Evolutionary conservation across 2,797 vertebrate genomes (phyloP), one percentile per base, ranked within the genome.

Genomic region (Ibycter americanus): DNA sequence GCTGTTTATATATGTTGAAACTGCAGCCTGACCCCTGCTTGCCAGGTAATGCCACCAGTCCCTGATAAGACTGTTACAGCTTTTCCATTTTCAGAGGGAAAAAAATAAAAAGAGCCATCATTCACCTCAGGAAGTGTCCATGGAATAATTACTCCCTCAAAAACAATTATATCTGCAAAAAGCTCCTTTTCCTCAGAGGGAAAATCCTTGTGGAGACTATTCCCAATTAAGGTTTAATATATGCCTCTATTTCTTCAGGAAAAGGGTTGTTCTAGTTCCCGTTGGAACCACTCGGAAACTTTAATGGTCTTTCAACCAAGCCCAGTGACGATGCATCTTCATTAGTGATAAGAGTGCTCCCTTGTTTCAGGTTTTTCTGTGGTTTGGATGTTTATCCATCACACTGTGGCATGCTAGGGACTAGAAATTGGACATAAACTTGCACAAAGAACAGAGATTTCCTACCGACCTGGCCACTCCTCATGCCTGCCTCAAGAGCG

Each of bases 221-320:
- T 95, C 89, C 92, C 87, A 97, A 96, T 97, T 97, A 97, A 92
- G 49, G 46, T 59, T 91, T 95, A 97, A 96, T 93, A 78, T 88
- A 97, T 93, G n/a, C 51, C 46, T 76, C 65, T 55, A 1, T 85
- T 91, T 96, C 92, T 87, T 81, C 76, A 81, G 87, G 84, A 89
- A 90, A 87, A 83, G 56, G 52, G 44, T 80, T 84, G 73, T 62
- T 96, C 61, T 76, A 7, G 32, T 54, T 84, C 93, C 92, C 87
- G 19, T 6, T 67, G 84, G 87, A 93, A 73, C 67, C 46, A 72
- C 81, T 96, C 1, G 0, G 84, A 72, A 76, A 49, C 46, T 74
- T 86, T 73, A 96, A 96, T 70, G 84, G 62, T 73, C 93, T 96
- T 94, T 95, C 86, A 91, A 65, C 79, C 63, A 77, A 74, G 56